Evolutionary conservation across 1,140 invertebrate genomes (phyloP).

Genomic region (Brachionus rotundiformis): DNA sequence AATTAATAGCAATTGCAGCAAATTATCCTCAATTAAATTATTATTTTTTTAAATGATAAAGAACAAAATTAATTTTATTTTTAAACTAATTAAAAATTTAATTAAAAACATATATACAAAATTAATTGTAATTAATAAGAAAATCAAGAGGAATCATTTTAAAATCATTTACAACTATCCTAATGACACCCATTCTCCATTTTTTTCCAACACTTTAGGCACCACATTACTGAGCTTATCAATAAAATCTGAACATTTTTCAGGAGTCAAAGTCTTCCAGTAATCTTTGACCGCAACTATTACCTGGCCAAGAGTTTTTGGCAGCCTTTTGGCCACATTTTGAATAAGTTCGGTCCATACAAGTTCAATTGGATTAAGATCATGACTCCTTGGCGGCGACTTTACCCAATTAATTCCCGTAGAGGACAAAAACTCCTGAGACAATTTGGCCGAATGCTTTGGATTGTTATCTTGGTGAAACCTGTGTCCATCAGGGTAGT

Average conservation of each 20-base stretch:
- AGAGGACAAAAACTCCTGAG: conserved; percentile 44
- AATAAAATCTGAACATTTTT: conserved; percentile 49
- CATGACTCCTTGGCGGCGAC: conserved; percentile 43
- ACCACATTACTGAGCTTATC: conserved; percentile 25
- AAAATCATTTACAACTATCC: background rate
- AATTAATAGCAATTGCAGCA: too few relatives aligned
- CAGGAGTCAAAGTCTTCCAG: conserved; percentile 38
- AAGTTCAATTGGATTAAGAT: conserved; percentile 37
- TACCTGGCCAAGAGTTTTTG: conserved; percentile 43
- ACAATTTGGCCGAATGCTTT: conserved; percentile 48
- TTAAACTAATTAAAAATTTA: background rate
- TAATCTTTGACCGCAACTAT: conserved; percentile 49
- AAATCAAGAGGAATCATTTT: background rate
- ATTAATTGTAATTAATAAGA: background rate
- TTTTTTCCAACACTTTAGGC: conserved; percentile 47
- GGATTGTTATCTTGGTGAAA: conserved; percentile 51
- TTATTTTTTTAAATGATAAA: too few relatives aligned
- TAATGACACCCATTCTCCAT: conserved; percentile 46
- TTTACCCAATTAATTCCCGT: conserved; percentile 50
- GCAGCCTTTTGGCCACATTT: conserved; percentile 40
- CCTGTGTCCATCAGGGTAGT: conserved; percentile 10
- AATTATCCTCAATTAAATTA: too few relatives aligned
- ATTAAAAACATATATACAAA: background rate
- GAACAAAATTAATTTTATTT: background rate
- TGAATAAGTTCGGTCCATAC: conserved; percentile 46